These are phyloP conservation scores for Zoanthus gigantus DNA, from an alignment of 92 coral and sea anemone species.

Conservation along the genomic window DNA sequence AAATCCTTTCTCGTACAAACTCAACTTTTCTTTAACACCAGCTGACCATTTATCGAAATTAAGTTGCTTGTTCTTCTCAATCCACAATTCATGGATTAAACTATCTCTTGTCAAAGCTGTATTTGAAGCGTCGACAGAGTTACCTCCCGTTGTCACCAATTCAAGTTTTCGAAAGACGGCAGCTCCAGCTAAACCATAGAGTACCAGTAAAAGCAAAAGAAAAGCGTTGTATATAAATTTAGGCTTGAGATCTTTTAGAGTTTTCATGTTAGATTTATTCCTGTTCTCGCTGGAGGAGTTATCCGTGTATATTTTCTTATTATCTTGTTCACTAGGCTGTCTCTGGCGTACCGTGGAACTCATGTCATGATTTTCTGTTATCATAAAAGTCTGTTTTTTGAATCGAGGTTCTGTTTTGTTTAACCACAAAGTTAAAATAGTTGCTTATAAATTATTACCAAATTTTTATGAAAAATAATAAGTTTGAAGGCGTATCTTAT, in stretches of 20 bases:
- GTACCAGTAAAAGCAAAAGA: constrained; percentile 58
- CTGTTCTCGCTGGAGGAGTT: too few species aligned
- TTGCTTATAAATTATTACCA: background rate
- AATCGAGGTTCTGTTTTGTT: background rate
- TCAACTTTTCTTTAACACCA: constrained; percentile 59
- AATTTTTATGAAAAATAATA: background rate
- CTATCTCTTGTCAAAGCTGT: constrained; percentile 43
- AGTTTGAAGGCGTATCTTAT: too few species aligned
- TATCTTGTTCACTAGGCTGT: background rate
- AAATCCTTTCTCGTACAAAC: constrained; percentile 49
- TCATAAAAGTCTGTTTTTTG: background rate
- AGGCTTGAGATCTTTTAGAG: constrained; percentile 56
- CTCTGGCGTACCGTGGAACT: constrained; percentile 14
- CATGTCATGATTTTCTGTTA: background rate
- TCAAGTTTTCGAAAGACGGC: constrained; percentile 73
- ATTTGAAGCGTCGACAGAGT: constrained; percentile 8
- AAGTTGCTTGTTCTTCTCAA: constrained; percentile 17
- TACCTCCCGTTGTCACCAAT: constrained; percentile 48
- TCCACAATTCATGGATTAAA: constrained; percentile 64
- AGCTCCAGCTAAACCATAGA: constrained; percentile 71
- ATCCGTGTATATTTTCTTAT: background rate
- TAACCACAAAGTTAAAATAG: background rate
- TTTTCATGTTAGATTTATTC: background rate
- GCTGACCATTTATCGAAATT: constrained; percentile 69
- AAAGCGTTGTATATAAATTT: constrained; percentile 59